Evolutionary conservation across 2,113 vertebrate species (phyloP).

Genomic region (Pseudopipra pipra): DNA sequence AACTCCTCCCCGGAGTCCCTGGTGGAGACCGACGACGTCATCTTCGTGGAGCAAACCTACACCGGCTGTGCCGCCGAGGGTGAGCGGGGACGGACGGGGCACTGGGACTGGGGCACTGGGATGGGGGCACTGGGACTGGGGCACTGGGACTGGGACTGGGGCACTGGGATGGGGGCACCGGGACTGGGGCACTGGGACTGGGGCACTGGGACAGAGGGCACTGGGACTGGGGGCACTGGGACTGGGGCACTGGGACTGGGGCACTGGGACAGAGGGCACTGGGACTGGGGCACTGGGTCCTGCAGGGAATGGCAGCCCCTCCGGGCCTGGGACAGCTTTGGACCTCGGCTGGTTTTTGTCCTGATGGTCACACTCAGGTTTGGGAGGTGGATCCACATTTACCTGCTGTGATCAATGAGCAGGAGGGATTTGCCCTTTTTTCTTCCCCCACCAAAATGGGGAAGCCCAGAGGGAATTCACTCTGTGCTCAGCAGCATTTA

Average conservation of each 20-base stretch:
- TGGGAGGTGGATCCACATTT: background rate
- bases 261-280: background rate
- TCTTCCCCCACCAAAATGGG: background rate
- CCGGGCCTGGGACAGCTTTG: background rate
- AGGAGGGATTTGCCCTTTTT: background rate
- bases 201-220: too few relatives aligned
- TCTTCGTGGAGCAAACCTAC: constrained; percentile 82
- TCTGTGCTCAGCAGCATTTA: accelerated
- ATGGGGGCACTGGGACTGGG: too few relatives aligned
- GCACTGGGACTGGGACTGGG: background rate
- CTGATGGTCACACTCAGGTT: background rate
- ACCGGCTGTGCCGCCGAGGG: constrained; percentile 5
- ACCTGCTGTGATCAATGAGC: background rate
- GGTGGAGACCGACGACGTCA: constrained; percentile 88
- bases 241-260: too few relatives aligned
- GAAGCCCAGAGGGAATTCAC: background rate
- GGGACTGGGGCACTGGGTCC: background rate
- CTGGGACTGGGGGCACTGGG: too few relatives aligned
- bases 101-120: too few relatives aligned
- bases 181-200: background rate
- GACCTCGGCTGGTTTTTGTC: background rate
- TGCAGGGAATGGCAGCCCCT: background rate
- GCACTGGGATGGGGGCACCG: background rate
- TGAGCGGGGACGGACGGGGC: background rate
- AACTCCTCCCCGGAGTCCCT: constrained; percentile 94